These are phyloP conservation scores for Nymphalis c-album DNA, from an alignment of 2,888 invertebrate species.

Conservation along the genomic window DNA sequence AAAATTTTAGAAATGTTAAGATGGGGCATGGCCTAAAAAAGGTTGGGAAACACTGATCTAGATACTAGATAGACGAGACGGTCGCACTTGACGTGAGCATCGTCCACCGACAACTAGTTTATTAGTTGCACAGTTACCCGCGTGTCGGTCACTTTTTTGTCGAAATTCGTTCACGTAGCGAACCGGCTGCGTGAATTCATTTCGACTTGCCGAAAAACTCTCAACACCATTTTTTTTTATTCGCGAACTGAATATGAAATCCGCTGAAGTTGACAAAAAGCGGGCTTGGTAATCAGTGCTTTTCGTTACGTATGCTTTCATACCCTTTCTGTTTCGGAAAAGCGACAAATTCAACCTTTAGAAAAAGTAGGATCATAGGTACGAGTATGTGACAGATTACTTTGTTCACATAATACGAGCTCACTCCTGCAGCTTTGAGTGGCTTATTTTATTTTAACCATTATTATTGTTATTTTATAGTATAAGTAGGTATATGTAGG, in stretches of 20 bases:
- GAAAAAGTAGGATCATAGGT: conserved; percentile 23
- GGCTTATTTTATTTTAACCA: too few relatives aligned
- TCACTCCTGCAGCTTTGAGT: too few relatives aligned
- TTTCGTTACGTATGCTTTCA: conserved; percentile 30
- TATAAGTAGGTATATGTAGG: too few relatives aligned
- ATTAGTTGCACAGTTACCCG: conserved; percentile 25
- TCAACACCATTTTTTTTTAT: conserved; percentile 52
- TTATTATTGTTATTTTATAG: too few relatives aligned
- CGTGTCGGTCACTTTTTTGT: conserved; percentile 25
- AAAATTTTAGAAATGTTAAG: too few relatives aligned
- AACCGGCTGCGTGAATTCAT: conserved; percentile 60
- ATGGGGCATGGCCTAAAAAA: too few relatives aligned
- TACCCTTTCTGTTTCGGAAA: conserved; percentile 9
- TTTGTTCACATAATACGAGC: too few relatives aligned
- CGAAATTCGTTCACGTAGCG: conserved; percentile 34
- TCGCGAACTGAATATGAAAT: conserved; percentile 63
- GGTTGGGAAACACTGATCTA: too few relatives aligned
- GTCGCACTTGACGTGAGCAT: background rate
- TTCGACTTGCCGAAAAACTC: conserved; percentile 60
- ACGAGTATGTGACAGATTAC: background rate
- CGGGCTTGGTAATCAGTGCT: conserved; percentile 34
- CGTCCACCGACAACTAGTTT: background rate
- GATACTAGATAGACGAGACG: too few relatives aligned
- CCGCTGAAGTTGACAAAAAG: conserved; percentile 40
- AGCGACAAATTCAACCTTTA: conserved; percentile 15